phyloP scores from a whole-genome alignment of 2,113 vertebrate species.

The Anas platyrhynchos region DNA sequence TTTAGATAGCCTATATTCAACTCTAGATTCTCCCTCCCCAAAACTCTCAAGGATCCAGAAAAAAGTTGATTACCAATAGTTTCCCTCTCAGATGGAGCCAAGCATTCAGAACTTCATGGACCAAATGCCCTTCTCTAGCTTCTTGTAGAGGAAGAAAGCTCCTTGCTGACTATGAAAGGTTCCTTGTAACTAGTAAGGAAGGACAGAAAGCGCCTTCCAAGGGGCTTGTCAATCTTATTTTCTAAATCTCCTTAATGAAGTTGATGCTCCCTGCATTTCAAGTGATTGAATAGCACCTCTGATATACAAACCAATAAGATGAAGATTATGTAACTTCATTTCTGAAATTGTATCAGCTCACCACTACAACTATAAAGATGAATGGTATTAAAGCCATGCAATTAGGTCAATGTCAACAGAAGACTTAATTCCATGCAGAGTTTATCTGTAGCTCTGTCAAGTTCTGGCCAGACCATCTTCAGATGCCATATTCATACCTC shows the following conservation, averaged over 20 bases:
- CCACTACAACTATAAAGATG: neutral
- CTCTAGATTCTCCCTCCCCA: neutral
- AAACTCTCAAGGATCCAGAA: neutral
- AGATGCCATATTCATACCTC: neutral
- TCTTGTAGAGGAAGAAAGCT: neutral
- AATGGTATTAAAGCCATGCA: neutral
- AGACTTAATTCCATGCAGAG: neutral
- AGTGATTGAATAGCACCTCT: neutral
- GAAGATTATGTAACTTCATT: slow-evolving; percentile 10
- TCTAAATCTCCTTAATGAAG: neutral
- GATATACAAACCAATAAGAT: neutral
- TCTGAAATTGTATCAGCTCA: neutral
- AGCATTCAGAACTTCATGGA: neutral
- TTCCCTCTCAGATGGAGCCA: neutral
- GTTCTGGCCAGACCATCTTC: neutral
- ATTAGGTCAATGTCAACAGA: slow-evolving; percentile 10
- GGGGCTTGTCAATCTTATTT: neutral
- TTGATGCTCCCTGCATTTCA: neutral
- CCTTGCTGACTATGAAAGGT: neutral
- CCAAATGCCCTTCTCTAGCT: neutral
- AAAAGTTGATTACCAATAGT: neutral
- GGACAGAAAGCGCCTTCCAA: neutral
- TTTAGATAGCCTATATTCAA: neutral
- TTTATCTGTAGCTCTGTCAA: neutral
- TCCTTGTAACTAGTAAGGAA: neutral